Evolutionary conservation across 2,888 invertebrate genomes (phyloP).

Genomic region (Drosophila mimica): DNA sequence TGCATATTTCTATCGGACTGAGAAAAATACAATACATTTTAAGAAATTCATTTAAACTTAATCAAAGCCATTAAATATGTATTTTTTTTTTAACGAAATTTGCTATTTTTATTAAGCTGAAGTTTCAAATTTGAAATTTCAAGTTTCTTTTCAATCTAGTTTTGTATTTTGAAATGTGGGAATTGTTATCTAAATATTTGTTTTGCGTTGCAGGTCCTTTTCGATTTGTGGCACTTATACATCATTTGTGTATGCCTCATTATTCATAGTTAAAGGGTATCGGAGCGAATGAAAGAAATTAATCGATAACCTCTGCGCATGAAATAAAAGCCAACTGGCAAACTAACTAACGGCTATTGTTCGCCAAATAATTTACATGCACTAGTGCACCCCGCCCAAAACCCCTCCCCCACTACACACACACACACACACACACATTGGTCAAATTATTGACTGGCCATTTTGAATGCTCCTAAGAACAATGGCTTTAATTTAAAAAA

Average conservation of each 20-base stretch:
- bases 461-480: constrained; percentile 66
- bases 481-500: constrained; percentile 77
- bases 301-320: constrained; percentile 12
- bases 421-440: not conserved
- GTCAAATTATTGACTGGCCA: constrained; percentile 47
- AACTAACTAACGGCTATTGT: constrained; percentile 77
- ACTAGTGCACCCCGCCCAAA: constrained; percentile 7
- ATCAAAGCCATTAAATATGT: not conserved
- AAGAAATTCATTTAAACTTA: not conserved
- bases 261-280: not conserved
- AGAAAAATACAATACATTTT: not conserved
- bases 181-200: not conserved
- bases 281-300: not conserved
- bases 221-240: not conserved
- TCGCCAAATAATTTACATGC: constrained; percentile 63
- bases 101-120: not conserved
- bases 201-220: not conserved
- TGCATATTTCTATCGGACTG: not conserved
- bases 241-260: not conserved
- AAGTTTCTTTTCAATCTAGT: not conserved
- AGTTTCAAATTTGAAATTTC: not conserved
- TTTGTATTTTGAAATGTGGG: not conserved
- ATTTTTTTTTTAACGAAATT: not conserved
- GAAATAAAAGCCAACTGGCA: constrained; percentile 37
- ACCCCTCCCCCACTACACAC: not conserved